Percentiles rank a stretch among this genome's conserved stretches.
These are phyloP conservation scores for Chelon labrosus DNA, from an alignment of 2,797 vertebrate species.

Conservation along the genomic window DNA sequence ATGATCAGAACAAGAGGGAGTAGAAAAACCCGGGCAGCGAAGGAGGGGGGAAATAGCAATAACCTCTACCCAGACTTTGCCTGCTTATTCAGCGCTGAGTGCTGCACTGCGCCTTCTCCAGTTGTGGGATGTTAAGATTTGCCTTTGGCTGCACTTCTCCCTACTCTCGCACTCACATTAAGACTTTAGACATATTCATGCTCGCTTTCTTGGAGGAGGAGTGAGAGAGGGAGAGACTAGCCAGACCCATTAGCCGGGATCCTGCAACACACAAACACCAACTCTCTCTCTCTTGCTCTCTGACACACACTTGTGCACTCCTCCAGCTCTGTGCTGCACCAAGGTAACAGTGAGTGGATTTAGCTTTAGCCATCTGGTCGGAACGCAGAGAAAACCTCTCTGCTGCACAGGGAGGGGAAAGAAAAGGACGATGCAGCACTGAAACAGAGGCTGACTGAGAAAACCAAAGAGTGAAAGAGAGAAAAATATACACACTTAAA, in stretches of 20 bases:
- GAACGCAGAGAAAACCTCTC: conserved; percentile 59
- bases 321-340: conserved; percentile 62
- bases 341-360: conserved; percentile 75
- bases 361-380: conserved; percentile 63
- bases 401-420: conserved; percentile 42
- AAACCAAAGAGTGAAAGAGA: conserved; percentile 47
- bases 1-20: conserved; percentile 65
- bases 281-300: conserved; percentile 15
- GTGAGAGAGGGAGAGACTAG: conserved; percentile 56
- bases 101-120: conserved; percentile 75
- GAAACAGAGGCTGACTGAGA: conserved; percentile 48
- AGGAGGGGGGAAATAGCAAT: conserved; percentile 67
- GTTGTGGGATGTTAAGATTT: conserved; percentile 75
- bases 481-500: conserved; percentile 17
- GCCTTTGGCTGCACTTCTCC: conserved; percentile 68
- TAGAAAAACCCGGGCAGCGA: conserved; percentile 60
- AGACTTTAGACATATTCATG: conserved; percentile 76
- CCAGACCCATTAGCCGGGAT: conserved; percentile 68
- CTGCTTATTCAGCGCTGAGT: conserved; percentile 70
- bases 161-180: conserved; percentile 63
- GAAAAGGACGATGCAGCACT: conserved; percentile 76
- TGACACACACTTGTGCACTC: conserved; percentile 47
- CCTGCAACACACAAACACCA: conserved; percentile 55
- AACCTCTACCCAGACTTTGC: conserved; percentile 77
- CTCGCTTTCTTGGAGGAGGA: conserved; percentile 67